These are phyloP conservation scores for Riptortus pedestris DNA, from an alignment of 1,140 invertebrate species.

Conservation along the genomic window DNA sequence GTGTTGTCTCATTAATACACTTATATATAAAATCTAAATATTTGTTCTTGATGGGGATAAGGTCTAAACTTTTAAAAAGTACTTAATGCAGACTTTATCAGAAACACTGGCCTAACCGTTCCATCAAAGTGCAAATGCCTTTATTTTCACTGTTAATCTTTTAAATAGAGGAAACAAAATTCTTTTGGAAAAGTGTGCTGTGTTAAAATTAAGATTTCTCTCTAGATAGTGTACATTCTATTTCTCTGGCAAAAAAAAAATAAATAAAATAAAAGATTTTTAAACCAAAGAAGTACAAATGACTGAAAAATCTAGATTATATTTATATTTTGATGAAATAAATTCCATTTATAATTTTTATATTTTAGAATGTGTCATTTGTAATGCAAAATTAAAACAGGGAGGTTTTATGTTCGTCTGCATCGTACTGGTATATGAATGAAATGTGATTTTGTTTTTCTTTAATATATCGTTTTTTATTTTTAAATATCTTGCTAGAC, in stretches of 20 bases:
- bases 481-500: constrained; percentile 22
- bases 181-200: constrained; percentile 28
- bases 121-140: constrained; percentile 25
- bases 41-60: constrained; percentile 20
- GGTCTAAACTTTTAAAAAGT: constrained; percentile 17
- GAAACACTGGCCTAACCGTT: constrained; percentile 26
- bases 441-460: constrained; percentile 26
- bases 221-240: constrained; percentile 27
- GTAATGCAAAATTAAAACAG: constrained; percentile 29
- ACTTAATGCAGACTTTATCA: constrained; percentile 16
- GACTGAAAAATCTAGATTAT: constrained; percentile 29
- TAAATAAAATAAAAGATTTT: constrained; percentile 20
- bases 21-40: constrained; percentile 7
- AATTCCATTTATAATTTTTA: constrained; percentile 27
- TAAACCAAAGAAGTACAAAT: constrained; percentile 29
- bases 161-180: constrained; percentile 8
- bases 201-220: constrained; percentile 28
- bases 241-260: constrained; percentile 26
- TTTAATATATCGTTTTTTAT: constrained; percentile 13
- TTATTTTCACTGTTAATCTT: constrained; percentile 24
- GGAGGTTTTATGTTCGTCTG: constrained; percentile 25
- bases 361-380: constrained; percentile 28
- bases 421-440: constrained; percentile 24
- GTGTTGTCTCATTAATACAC: constrained; percentile 7
- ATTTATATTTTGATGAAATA: constrained; percentile 28